Evolutionary conservation across 2,888 invertebrate genomes (phyloP).

Genomic region (Hydrotaea diabolus): DNA sequence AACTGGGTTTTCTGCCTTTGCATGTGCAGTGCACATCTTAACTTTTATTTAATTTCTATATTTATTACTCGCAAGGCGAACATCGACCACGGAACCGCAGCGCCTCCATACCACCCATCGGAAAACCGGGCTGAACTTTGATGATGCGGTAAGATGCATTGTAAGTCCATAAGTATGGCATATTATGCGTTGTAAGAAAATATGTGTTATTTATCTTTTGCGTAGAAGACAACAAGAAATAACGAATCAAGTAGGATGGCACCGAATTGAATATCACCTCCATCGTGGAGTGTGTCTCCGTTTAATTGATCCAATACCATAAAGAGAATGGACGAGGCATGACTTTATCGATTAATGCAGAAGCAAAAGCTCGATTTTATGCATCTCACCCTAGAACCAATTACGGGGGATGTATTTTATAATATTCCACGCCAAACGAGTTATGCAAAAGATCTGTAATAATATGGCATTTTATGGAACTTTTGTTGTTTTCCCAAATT

Average conservation of each 20-base stretch:
- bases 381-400: too few relatives aligned
- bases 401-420: too few relatives aligned
- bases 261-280: not conserved
- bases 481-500: too few relatives aligned
- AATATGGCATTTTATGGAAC: too few relatives aligned
- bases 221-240: not conserved
- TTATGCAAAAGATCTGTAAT: too few relatives aligned
- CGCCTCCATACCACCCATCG: not conserved
- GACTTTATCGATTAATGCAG: too few relatives aligned
- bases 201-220: constrained; percentile 20
- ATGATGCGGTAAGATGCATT: not conserved
- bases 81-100: not conserved
- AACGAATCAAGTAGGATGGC: not conserved
- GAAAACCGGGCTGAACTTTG: not conserved
- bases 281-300: too few relatives aligned
- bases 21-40: constrained; percentile 42
- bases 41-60: constrained; percentile 62
- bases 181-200: not conserved
- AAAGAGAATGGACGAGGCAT: too few relatives aligned
- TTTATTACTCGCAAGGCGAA: constrained; percentile 46
- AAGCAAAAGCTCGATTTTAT: too few relatives aligned
- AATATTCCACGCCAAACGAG: too few relatives aligned
- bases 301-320: too few relatives aligned
- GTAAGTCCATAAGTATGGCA: not conserved
- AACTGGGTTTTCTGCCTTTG: too few relatives aligned